Conservation (phyloP, 2,888 invertebrate genomes). For the Arctia plantaginis region DNA sequence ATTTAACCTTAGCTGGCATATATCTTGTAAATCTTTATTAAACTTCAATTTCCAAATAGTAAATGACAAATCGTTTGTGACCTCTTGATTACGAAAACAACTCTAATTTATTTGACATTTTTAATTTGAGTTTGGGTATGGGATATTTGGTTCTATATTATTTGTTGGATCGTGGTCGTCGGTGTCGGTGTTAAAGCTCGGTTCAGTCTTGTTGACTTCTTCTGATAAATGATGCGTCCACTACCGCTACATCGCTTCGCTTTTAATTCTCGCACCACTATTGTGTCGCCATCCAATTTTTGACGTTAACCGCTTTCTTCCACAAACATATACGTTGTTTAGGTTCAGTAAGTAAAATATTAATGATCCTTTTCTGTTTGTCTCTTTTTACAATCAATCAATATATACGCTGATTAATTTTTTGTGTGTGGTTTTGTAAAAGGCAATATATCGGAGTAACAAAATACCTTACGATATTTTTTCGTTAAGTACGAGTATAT, state of each 20-base stretch:
- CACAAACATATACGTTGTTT: conserved; percentile 73
- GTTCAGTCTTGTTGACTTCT: conserved; percentile 59
- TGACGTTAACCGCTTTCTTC: conserved; percentile 78
- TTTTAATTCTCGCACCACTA: conserved; percentile 82
- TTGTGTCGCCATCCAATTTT: conserved; percentile 81
- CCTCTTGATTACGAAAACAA: conserved; percentile 40
- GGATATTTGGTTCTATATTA: conserved; percentile 48
- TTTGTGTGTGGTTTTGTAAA: conserved; percentile 54
- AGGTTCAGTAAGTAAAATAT: conserved; percentile 76
- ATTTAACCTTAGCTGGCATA: conserved; percentile 26
- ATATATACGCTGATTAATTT: conserved; percentile 64
- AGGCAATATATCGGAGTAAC: conserved; percentile 37
- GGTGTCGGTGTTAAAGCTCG: conserved; percentile 66
- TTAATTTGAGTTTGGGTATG: conserved; percentile 40
- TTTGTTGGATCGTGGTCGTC: conserved; percentile 61
- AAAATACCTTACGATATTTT: conserved; percentile 34
- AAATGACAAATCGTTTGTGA: conserved; percentile 45
- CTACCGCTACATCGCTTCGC: conserved; percentile 83
- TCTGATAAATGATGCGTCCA: conserved; percentile 84
- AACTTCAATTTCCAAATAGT: conserved; percentile 35
- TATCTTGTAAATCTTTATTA: conserved; percentile 40
- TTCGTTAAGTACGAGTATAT: conserved; percentile 31
- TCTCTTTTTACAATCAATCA: conserved; percentile 76
- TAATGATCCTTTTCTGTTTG: conserved; percentile 74
- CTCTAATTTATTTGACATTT: conserved; percentile 43